Evolutionary conservation across 1,140 invertebrate species (phyloP).

Genomic region (Littorina saxatilis): DNA sequence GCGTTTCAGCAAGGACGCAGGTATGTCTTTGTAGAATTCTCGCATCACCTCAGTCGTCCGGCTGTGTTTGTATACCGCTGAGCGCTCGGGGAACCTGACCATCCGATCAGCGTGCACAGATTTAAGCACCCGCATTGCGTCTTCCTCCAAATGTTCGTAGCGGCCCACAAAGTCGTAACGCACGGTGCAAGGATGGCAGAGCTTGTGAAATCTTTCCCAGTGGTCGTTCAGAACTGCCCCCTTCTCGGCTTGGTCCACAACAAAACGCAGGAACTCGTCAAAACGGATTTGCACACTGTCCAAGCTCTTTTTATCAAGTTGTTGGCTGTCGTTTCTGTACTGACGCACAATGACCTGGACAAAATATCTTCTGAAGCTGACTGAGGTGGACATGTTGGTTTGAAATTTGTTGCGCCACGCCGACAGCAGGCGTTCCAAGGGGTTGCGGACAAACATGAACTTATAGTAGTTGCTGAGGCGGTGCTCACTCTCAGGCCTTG

Average conservation of each 20-base stretch:
- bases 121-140: not conserved
- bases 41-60: too few species aligned
- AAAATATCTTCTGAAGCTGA: slow-evolving; percentile 44
- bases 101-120: too few species aligned
- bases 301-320: not conserved
- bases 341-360: not conserved
- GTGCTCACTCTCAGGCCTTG: slow-evolving; percentile 77
- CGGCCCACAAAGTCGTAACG: slow-evolving; percentile 36
- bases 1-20: too few species aligned
- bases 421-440: not conserved
- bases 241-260: not conserved
- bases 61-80: too few species aligned
- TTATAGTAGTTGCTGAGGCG: slow-evolving; percentile 86
- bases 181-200: slow-evolving; percentile 26
- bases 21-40: too few species aligned
- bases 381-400: not conserved
- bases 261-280: slow-evolving; percentile 9
- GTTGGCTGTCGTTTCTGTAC: not conserved
- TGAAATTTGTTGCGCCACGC: slow-evolving; percentile 1
- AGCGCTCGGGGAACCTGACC: too few species aligned
- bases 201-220: slow-evolving; percentile 30
- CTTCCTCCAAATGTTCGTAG: slow-evolving; percentile 3
- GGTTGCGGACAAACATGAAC: slow-evolving; percentile 85
- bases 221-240: slow-evolving; percentile 13
- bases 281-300: not conserved